A percentile compares a stretch with the other conserved stretches of the same genome.
Evolutionary conservation across 1,140 invertebrate species (phyloP).

Genomic region (Pseudomyrmex gracilis): DNA sequence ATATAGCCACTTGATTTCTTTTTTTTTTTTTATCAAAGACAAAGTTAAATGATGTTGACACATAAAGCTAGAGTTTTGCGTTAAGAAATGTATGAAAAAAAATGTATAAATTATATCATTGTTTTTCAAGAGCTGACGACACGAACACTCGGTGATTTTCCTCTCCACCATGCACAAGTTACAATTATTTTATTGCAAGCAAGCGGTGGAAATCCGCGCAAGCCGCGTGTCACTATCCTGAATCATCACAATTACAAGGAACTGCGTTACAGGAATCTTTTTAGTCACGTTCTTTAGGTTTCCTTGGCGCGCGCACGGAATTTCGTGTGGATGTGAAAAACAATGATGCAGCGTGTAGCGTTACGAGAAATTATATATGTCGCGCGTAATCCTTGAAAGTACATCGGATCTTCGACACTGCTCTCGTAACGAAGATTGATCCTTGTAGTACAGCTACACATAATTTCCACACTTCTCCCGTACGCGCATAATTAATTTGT

Average conservation of each 20-base stretch:
- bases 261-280: not conserved
- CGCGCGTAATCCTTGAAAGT: not conserved
- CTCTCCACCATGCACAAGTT: not conserved
- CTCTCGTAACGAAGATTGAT: not conserved
- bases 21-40: not conserved
- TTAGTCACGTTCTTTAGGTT: not conserved
- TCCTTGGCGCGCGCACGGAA: not conserved
- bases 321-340: slow-evolving; percentile 5
- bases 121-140: not conserved
- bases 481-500: not conserved
- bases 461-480: no score
- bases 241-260: not conserved
- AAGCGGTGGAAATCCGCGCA: not conserved
- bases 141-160: not conserved
- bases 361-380: not conserved
- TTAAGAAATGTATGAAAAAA: no score
- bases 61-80: no score
- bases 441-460: not conserved
- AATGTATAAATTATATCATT: not conserved
- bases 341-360: not conserved
- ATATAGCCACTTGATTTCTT: not conserved
- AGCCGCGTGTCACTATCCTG: slow-evolving; percentile 16
- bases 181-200: not conserved
- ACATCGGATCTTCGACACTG: not conserved
- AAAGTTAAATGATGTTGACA: not conserved